Base-by-base conservation (phyloP, 2,888 invertebrate species). In the Chalcosyrphus nemorum region DNA sequence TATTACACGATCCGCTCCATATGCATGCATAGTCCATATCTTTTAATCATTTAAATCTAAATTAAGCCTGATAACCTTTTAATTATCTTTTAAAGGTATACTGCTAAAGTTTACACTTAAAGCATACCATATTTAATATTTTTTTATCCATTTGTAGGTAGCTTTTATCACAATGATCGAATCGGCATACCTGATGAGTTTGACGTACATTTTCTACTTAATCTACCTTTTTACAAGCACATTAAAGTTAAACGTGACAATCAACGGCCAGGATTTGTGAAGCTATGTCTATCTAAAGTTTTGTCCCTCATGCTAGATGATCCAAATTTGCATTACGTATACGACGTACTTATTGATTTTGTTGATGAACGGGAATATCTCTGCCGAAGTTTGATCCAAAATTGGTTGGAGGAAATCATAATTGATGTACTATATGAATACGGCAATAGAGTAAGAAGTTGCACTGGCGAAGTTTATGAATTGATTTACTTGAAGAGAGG, bases 151-250 rank as follows among this genome's bases (percentile, higher is more conserved):
- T n/a, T n/a, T n/a, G 35, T 57, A 88, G 89, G 89, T 0, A 88
- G 88, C 19, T 77, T 66, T 13, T 65, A 77, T 0, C 87, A 88
- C 6, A 75, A 86, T 1, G 24, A 88, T 2, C 88, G 87, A 56
- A 59, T 87, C 5, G 38, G 68, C 5, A 56, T 71, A 19, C 89
- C 88, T 0, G 87, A 89, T 52, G 89, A 90, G 41, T 87, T 82
- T 29, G 88, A 89, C 72, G 86, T 88, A 1, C 75, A 88, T 50
- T 65, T 89, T 38, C 76, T 86, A 9, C 24, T 89, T 0, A 52
- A 85, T 11, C 86, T 89, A 24, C 85, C 86, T 4, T 74, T 61
- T 1, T 54, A 75, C 38, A 4, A 56, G 0, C 2, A 45, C 1
- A 87, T 88, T 9, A 4, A 15, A 0, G 27, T 84, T 1, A 35